These are phyloP conservation scores for Schizaphis graminum DNA, from an alignment of 2,888 invertebrate species.

Conservation along the genomic window DNA sequence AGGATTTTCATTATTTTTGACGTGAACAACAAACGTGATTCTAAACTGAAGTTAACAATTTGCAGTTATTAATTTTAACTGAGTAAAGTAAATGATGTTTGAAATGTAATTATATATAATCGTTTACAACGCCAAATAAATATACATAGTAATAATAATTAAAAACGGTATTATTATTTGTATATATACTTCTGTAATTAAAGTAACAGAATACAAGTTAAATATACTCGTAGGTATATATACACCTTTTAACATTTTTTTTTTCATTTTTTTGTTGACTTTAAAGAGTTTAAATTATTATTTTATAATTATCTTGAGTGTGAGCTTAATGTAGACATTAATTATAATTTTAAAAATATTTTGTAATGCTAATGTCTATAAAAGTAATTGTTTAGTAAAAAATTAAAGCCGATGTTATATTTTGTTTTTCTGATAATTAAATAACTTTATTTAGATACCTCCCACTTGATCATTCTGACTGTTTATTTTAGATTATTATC, in stretches of 20 bases:
- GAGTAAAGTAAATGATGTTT: neutral
- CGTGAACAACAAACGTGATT: neutral
- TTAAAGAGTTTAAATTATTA: neutral
- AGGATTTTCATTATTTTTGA: conserved; percentile 31
- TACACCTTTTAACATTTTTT: neutral
- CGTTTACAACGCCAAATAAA: neutral
- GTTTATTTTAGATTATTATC: neutral
- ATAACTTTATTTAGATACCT: neutral
- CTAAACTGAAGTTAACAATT: neutral
- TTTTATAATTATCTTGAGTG: neutral
- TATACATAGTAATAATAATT: neutral
- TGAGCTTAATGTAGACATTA: neutral
- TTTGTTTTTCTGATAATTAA: neutral
- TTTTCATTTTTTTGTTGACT: neutral
- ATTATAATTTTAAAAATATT: neutral
- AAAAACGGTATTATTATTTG: conserved; percentile 7
- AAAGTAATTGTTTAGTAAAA: neutral
- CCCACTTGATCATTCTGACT: neutral
- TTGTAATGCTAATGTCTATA: neutral
- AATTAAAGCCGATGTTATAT: neutral
- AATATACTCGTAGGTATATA: neutral
- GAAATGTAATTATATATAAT: conserved; percentile 6
- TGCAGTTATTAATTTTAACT: neutral
- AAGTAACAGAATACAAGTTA: neutral
- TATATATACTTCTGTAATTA: neutral